These are phyloP conservation scores for Ctenodactylus gundi DNA, from an alignment of 2,113 vertebrate species.

Conservation along the genomic window DNA sequence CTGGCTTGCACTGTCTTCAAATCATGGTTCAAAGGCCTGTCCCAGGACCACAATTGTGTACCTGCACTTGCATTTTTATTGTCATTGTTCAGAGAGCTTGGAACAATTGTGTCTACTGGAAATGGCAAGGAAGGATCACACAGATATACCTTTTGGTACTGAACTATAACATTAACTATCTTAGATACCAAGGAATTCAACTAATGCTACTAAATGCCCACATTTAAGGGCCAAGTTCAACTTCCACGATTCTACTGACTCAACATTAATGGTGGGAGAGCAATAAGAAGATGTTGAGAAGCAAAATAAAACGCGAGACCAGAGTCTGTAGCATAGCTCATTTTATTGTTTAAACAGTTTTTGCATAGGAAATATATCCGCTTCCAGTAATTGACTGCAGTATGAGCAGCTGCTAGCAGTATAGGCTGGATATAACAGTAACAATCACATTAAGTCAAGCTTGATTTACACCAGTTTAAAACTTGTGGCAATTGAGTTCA, in stretches of 20 bases:
- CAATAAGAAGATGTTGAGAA: conserved; percentile 28
- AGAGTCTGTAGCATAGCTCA: conserved; percentile 98
- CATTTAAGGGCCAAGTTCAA: conserved; percentile 16
- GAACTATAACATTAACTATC: neutral
- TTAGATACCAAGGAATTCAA: neutral
- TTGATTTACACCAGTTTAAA: conserved; percentile 99
- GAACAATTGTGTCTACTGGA: neutral
- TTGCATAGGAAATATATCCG: conserved; percentile 99
- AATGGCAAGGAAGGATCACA: neutral
- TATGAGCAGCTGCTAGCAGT: conserved; percentile 99
- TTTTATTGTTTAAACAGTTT: conserved; percentile 99
- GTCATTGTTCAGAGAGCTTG: neutral
- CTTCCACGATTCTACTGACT: conserved; percentile 59
- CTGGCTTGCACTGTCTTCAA: neutral
- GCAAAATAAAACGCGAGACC: conserved; percentile 79
- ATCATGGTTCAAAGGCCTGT: neutral
- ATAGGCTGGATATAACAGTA: conserved; percentile 99
- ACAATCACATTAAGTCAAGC: conserved; percentile 99
- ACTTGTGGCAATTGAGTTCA: conserved; percentile 99
- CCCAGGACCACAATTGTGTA: neutral
- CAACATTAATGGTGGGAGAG: neutral
- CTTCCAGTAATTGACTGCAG: conserved; percentile 99
- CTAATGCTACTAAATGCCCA: neutral
- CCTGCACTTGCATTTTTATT: neutral
- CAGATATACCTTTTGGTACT: neutral